Evolutionary conservation across 1,140 invertebrate species (phyloP), one percentile per base, ranked within the genome.

Genomic region (Maniola jurtina): DNA sequence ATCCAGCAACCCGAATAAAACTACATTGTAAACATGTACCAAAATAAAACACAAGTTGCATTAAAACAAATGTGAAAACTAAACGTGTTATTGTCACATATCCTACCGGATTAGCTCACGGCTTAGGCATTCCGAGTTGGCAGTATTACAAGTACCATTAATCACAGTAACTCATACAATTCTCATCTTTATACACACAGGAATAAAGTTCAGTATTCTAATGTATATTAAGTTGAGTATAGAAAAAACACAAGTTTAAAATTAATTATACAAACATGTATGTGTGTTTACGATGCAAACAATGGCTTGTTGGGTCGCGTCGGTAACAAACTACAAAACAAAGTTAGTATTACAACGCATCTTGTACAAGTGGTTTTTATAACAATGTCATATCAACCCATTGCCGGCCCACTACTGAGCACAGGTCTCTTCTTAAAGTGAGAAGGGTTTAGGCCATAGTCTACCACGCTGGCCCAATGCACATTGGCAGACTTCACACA

Each of bases 231-330:
- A 48, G 45, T 61, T 34, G 56, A 42, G 34, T 36, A 25, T n/a
- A 52, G 35, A 58, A 57, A 61, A 62, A 45, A 45, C 42, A 67
- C 65, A 67, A 57, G 60, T 68, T 56, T 47, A 16, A 47, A 11
- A 62, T 68, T 48, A 67, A 67, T 67, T 67, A 67, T 68, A 64
- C 66, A 63, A 64, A 48, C 48, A 57, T 34, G 36, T 60, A 59
- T 40, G 25, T 52, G 56, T 50, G 55, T 59, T 58, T 42, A 35
- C 35, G 10, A 33, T 11, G 7, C 63, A 58, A 58, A 60, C 64
- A 66, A 66, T 60, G 33, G 59, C 7, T 47, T 11, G 13, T 59
- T 59, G 16, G 8, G 42, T 45, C 42, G 36, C 10, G 14, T 5
- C 7, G 8, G 25, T 16, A 16, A 58, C 56, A 36, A n/a, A 14